These are phyloP conservation scores for Acanthosepion esculentum DNA, from an alignment of 2,888 invertebrate species.

Conservation along the genomic window DNA sequence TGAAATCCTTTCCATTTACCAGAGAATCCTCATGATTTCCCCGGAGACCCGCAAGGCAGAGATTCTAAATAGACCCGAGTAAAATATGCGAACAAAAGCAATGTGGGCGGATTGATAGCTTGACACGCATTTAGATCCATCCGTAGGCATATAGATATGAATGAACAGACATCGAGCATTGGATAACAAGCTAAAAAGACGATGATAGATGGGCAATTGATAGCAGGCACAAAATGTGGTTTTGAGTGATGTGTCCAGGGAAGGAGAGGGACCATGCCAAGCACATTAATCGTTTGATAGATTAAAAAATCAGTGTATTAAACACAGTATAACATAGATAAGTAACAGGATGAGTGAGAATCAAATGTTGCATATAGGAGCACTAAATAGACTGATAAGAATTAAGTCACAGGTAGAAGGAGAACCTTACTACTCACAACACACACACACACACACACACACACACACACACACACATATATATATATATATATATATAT, in stretches of 20 bases:
- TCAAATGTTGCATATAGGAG: no score
- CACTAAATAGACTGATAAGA: no score
- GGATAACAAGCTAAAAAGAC: neutral
- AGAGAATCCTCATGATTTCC: neutral
- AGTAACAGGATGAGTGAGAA: no score
- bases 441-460: no score
- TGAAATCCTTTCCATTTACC: neutral
- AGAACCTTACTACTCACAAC: no score
- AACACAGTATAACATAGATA: no score
- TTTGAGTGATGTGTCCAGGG: neutral
- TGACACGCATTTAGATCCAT: neutral
- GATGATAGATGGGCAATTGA: neutral
- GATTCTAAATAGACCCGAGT: neutral
- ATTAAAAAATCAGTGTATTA: no score
- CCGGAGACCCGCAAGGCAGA: neutral
- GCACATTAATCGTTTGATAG: neutral
- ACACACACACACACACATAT: no score
- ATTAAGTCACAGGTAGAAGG: no score
- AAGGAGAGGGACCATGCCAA: neutral
- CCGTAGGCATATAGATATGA: neutral
- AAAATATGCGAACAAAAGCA: neutral
- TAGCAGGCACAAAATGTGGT: neutral
- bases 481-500: no score
- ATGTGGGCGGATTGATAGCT: slow-evolving; percentile 3
- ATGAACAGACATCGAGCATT: neutral